A percentile compares a stretch with the other conserved stretches of the same genome.
These are phyloP conservation scores for Pagrus major DNA, from an alignment of 2,113 vertebrate species.

Conservation along the genomic window DNA sequence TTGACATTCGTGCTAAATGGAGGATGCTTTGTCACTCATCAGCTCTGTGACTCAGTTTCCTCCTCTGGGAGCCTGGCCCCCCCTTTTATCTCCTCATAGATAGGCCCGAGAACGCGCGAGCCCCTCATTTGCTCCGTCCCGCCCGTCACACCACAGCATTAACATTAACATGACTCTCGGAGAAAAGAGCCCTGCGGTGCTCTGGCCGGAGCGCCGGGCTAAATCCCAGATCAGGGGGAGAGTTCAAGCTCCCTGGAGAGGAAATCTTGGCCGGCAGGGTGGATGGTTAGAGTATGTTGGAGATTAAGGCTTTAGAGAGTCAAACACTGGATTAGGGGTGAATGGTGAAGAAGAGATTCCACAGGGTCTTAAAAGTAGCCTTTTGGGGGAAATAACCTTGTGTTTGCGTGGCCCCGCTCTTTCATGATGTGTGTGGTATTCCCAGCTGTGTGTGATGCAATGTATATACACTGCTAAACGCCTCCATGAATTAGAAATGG, in stretches of 20 bases:
- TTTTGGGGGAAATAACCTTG: slow-evolving; percentile 33
- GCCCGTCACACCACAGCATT: slow-evolving; percentile 45
- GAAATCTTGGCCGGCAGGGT: slow-evolving; percentile 48
- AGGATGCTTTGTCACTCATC: slow-evolving; percentile 62
- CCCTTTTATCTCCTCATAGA: slow-evolving; percentile 56
- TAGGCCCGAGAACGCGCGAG: slow-evolving; percentile 22
- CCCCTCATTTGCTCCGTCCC: slow-evolving; percentile 37
- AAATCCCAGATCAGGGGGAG: slow-evolving; percentile 60
- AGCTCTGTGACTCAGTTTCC: slow-evolving; percentile 36
- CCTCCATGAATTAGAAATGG: slow-evolving; percentile 3
- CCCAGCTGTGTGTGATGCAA: not conserved
- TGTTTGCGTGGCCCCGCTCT: slow-evolving; percentile 10
- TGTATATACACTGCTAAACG: not conserved
- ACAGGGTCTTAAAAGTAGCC: slow-evolving; percentile 36
- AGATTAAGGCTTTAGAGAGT: slow-evolving; percentile 64
- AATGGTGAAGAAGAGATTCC: slow-evolving; percentile 39
- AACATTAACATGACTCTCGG: slow-evolving; percentile 52
- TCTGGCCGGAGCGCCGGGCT: slow-evolving; percentile 28
- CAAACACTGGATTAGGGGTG: slow-evolving; percentile 62
- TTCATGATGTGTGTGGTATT: not conserved
- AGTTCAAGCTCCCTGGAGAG: slow-evolving; percentile 46
- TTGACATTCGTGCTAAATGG: slow-evolving; percentile 62
- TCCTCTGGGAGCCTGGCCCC: slow-evolving; percentile 39
- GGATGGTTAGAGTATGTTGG: slow-evolving; percentile 48
- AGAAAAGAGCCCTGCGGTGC: slow-evolving; percentile 41